Base-by-base conservation (phyloP, 1,140 invertebrate genomes). In the Papilio dardanus region DNA sequence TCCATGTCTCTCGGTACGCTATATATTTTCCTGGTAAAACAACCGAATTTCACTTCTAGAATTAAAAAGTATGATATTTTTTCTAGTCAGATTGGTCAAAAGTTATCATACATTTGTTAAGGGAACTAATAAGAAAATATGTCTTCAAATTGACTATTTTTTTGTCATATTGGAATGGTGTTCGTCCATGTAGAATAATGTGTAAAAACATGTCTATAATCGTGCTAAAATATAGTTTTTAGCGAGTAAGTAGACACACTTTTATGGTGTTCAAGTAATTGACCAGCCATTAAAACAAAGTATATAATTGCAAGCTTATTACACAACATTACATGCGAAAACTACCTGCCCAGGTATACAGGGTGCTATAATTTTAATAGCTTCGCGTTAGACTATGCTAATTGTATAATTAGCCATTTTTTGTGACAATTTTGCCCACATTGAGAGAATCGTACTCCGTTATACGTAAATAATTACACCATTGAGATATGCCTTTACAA, bases 341-440 rank as follows among this genome's bases (percentile, higher is more conserved):
- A 73, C 46, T 30, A 58, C 71, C 31, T 33, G 12, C 19, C 54
- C 19, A 2, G 28, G 16, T 28, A 46, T 71, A 50, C 7, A 58
- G 50, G 71, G 71, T 73, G 71, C 71, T 73, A 73, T 73, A 58
- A 73, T 58, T 58, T 73, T 58, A 58, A 73, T 58, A 58, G 7
- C 71, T 33, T 4, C 42, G n/a, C 30, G 42, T 4, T 62, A 58
- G 0, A 28, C 35, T 33, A 50, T 50, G n/a, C 16, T 54, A 54
- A 46, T 62, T 62, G 24, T 62, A 50, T 50, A 73, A 73, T 73
- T 73, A 54, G 31, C 10, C 50, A 69, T 14, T 69, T 69, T 69
- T 69, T 69, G 21, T 69, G 37, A 24, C 66, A 68, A 68, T 37
- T 21, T 16, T 40, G 19, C 10, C 10, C 21, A 69, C 67, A 28